phyloP scores from a whole-genome alignment of 2,113 vertebrate species.

The Chloropsis hardwickii region DNA sequence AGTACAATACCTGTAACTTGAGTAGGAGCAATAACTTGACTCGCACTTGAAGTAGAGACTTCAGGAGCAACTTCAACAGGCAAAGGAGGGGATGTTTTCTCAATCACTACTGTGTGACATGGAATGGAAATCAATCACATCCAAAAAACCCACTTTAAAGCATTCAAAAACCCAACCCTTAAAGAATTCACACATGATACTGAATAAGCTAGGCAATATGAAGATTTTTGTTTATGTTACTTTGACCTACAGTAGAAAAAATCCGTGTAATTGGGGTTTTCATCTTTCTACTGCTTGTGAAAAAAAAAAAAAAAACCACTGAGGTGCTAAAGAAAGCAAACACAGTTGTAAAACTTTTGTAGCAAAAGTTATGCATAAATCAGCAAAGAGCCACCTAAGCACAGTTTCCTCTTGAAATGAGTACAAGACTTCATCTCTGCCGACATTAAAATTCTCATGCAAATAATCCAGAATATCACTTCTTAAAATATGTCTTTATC shows the following conservation, averaged over 20 bases:
- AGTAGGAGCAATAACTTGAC: conserved; percentile 91
- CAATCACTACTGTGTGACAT: conserved; percentile 82
- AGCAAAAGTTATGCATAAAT: neutral
- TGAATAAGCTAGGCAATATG: neutral
- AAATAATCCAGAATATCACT: neutral
- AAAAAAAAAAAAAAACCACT: neutral
- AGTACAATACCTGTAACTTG: conserved; percentile 84
- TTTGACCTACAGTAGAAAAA: neutral
- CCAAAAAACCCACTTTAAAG: neutral
- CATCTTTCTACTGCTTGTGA: neutral
- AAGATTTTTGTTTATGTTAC: neutral
- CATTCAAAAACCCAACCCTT: neutral
- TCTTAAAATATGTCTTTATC: neutral
- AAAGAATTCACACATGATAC: neutral
- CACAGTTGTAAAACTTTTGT: neutral
- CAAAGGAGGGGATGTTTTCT: conserved; percentile 87
- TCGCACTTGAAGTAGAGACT: conserved; percentile 84
- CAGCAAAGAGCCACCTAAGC: neutral
- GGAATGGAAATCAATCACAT: conserved; percentile 30
- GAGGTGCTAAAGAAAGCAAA: neutral
- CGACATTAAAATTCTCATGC: neutral
- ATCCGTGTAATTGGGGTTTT: neutral
- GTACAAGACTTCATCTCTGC: neutral
- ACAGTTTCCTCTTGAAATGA: neutral
- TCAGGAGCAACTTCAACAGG: conserved; percentile 88